phyloP scores from a whole-genome alignment of 2,888 invertebrate species.

The Shargacucullia verbasci region DNA sequence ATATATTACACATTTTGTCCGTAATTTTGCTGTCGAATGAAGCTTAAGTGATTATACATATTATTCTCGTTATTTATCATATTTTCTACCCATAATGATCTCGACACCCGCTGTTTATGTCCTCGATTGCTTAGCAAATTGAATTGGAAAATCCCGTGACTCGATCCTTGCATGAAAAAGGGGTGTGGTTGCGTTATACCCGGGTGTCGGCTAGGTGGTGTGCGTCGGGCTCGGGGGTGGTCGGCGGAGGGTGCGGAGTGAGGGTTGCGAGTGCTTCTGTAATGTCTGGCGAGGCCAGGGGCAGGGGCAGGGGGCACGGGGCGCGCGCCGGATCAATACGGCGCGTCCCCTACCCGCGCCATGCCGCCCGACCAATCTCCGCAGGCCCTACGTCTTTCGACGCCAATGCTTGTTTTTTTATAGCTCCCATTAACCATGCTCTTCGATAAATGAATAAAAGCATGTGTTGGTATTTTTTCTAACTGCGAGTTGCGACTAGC shows the following conservation, averaged over 20 bases:
- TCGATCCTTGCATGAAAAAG: conserved; percentile 80
- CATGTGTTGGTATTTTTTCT: conserved; percentile 76
- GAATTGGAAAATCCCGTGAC: conserved; percentile 88
- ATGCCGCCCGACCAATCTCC: conserved; percentile 82
- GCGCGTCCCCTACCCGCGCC: conserved; percentile 76
- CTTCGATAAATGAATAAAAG: conserved; percentile 85
- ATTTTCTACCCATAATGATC: conserved; percentile 56
- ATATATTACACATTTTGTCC: conserved; percentile 22
- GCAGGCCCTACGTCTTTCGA: conserved; percentile 87
- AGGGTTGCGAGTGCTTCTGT: conserved; percentile 78
- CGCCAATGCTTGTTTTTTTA: conserved; percentile 87
- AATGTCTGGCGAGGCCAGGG: conserved; percentile 76
- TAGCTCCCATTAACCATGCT: conserved; percentile 84
- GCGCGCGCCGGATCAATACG: conserved; percentile 80
- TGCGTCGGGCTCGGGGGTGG: conserved; percentile 69
- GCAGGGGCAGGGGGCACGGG: conserved; percentile 56
- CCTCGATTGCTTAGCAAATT: conserved; percentile 78
- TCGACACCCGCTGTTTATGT: conserved; percentile 56
- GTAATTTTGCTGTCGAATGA: conserved; percentile 17
- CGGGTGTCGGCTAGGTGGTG: conserved; percentile 72
- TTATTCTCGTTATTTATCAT: conserved; percentile 40
- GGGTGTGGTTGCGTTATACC: conserved; percentile 85
- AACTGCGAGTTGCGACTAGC: conserved; percentile 42
- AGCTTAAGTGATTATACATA: conserved; percentile 8
- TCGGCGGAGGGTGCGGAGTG: conserved; percentile 68